Evolutionary conservation across 2,888 invertebrate genomes (phyloP), one percentile per base, ranked within the genome.

Genomic region (Pristionchus japonicus): DNA sequence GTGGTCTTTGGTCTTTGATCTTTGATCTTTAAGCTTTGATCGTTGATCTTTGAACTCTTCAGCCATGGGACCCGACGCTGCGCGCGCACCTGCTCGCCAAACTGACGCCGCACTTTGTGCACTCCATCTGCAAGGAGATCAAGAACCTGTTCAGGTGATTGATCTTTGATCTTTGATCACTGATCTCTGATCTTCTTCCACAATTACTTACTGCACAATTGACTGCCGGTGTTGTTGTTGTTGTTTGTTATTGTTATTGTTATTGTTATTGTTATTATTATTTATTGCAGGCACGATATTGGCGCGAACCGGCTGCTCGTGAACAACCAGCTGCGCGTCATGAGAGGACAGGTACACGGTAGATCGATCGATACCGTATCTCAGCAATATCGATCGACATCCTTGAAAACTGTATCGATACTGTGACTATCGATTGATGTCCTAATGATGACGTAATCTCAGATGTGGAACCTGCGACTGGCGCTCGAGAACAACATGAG

Each of bases 281-380:
- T n/a, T n/a, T n/a, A 37, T 43, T 85, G 3, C 70, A 86, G 91
- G 13, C 92, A 93, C 88, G 92, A 90, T 34, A 90, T 89, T 31
- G 88, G 87, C 47, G 89, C 89, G 20, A 92, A 91, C 80, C 89
- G 91, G 4, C 89, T 90, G 83, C 90, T 93, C 20, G 90, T 91
- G 31, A 89, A 90, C 85, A 91, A 90, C 31, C 93, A 93, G 88
- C 85, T 93, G 47, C 89, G 92, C 23, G 93, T 93, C 20, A 89
- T 93, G 37, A 91, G 93, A n/a, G 93, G 93, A 23, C 93, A 93
- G 88, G 89, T 91, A 40, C n/a, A n/a, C n/a, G 85, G 43, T 49
- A 37, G 37, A 37, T 47, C n/a, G 61, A 57, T 1, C 7, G 23
- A n/a, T 61, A 52, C 84, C 9, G 31, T 40, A 77, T 61, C 13